A percentile compares a stretch with the other conserved stretches of the same genome.
These are phyloP conservation scores for Phrynocephalus vlangalii DNA, from an alignment of 2,797 vertebrate species.

Conservation along the genomic window DNA sequence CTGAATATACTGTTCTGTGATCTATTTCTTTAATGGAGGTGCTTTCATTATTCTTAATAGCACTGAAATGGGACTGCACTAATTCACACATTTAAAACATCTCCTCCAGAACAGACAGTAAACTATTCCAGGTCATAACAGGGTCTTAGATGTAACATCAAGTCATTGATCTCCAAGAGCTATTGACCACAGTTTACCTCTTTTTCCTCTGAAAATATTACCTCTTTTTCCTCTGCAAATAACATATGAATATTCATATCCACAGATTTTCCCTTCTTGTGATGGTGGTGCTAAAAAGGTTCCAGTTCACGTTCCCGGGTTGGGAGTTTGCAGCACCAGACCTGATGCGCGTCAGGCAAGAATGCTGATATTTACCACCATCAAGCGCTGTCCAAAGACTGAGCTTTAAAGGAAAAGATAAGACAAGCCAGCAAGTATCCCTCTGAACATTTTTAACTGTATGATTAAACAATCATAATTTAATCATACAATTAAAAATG, in stretches of 20 bases:
- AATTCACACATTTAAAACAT: constrained; percentile 1
- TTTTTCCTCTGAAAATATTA: not conserved
- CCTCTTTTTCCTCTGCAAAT: not conserved
- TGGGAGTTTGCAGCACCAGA: not conserved
- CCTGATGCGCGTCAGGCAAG: not conserved
- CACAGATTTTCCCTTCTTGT: not conserved
- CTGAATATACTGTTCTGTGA: constrained; percentile 30
- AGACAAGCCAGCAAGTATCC: not conserved
- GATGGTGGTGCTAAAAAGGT: not conserved
- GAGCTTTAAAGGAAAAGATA: not conserved
- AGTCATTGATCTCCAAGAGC: not conserved
- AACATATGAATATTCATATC: not conserved
- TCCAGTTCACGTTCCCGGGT: not conserved
- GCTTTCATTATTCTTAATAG: constrained; percentile 5
- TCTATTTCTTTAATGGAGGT: constrained; percentile 16
- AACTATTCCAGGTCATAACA: not conserved
- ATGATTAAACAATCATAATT: too few relatives aligned
- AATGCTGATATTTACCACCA: not conserved
- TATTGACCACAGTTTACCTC: not conserved
- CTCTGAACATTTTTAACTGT: too few relatives aligned
- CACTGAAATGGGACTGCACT: constrained; percentile 4
- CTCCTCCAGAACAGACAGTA: not conserved
- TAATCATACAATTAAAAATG: too few relatives aligned
- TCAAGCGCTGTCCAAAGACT: not conserved
- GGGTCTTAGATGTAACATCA: not conserved